Conservation (phyloP, 2,888 invertebrate genomes). For the Phyllotreta striolata region DNA sequence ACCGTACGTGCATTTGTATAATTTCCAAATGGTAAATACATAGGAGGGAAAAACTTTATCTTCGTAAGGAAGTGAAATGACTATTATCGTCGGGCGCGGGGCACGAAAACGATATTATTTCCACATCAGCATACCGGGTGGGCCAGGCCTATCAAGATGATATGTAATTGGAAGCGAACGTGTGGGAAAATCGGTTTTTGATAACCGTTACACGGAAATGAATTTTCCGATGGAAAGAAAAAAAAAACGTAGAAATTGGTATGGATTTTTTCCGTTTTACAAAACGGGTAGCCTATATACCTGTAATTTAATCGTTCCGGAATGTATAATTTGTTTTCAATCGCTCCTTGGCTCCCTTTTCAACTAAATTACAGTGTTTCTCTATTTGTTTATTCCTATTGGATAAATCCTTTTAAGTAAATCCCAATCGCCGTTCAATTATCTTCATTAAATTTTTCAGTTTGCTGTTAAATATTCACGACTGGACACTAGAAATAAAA, state of each 20-base stretch:
- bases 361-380: conserved; percentile 10
- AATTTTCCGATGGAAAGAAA: conserved; percentile 5
- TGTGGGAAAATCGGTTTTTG: conserved; percentile 29
- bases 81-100: conserved; percentile 34
- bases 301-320: neutral
- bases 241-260: conserved; percentile 3
- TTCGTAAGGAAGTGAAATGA: conserved; percentile 47
- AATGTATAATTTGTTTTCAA: neutral
- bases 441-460: conserved; percentile 33
- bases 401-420: conserved; percentile 23
- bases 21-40: conserved; percentile 57
- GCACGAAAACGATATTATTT: conserved; percentile 40
- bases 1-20: conserved; percentile 55
- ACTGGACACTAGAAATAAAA: conserved; percentile 28
- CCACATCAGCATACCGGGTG: conserved; percentile 31
- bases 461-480: conserved; percentile 31
- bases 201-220: conserved; percentile 24
- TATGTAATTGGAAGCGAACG: conserved; percentile 27
- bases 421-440: conserved; percentile 30
- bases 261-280: conserved; percentile 10
- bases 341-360: neutral
- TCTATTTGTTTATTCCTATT: conserved; percentile 18
- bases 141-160: conserved; percentile 28
- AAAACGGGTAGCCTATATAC: conserved; percentile 3
- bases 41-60: conserved; percentile 52